These are phyloP conservation scores for Homarus americanus DNA, from an alignment of 1,140 invertebrate genomes.

Conservation along the genomic window DNA sequence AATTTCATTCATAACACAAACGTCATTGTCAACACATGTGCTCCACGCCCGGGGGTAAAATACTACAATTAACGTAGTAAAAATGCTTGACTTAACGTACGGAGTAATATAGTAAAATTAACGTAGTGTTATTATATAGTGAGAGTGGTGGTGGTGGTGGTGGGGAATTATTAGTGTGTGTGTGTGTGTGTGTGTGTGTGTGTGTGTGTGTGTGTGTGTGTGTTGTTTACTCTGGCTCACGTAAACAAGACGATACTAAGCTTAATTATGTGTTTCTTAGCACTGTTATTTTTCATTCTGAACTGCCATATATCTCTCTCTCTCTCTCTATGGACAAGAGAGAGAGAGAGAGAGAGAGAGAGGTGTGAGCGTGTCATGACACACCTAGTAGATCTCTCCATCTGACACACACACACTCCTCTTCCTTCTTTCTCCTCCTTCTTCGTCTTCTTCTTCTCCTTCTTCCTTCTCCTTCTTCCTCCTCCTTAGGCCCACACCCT, in stretches of 20 bases:
- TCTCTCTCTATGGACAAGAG: background rate
- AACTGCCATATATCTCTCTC: background rate
- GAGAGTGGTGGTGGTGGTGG: background rate
- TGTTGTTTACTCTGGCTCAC: no score
- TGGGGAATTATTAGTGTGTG: background rate
- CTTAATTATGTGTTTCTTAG: no score
- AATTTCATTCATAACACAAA: background rate
- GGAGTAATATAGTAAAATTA: no score
- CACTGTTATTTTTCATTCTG: no score
- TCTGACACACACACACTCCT: background rate
- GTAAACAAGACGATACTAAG: no score
- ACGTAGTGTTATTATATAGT: background rate
- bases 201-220: background rate
- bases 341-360: background rate
- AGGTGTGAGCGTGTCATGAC: background rate
- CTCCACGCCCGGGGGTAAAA: background rate
- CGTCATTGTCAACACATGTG: background rate
- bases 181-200: slow-evolving; percentile 5
- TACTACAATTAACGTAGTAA: no score
- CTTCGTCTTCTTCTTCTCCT: background rate
- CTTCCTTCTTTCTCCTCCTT: background rate
- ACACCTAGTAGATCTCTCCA: background rate
- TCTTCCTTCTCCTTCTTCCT: background rate
- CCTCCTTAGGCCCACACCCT: no score
- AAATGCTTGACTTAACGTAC: no score